These are phyloP conservation scores for Gnatocerus cornutus DNA, from an alignment of 2,888 invertebrate species.

Conservation along the genomic window DNA sequence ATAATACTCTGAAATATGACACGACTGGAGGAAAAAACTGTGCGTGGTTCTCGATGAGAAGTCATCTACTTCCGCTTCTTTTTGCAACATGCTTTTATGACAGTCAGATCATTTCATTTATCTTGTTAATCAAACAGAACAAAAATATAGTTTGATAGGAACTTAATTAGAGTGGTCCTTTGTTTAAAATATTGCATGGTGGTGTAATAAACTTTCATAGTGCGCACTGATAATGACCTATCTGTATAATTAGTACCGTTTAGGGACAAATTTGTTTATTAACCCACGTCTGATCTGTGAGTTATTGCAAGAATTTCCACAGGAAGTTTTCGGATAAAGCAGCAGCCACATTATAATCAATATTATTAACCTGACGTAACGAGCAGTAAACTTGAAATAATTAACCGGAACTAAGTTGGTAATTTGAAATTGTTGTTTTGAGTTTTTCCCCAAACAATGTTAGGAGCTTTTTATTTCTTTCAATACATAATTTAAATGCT, in stretches of 20 bases:
- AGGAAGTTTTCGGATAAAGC: constrained; percentile 6
- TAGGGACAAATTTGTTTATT: constrained; percentile 39
- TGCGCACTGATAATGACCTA: constrained; percentile 13
- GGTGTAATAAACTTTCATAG: background rate
- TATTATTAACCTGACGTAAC: constrained; percentile 4
- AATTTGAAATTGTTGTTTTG: background rate
- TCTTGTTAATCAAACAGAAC: constrained; percentile 20
- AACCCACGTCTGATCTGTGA: constrained; percentile 22
- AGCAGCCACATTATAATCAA: constrained; percentile 3
- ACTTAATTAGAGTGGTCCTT: background rate
- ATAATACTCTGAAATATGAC: constrained; percentile 24
- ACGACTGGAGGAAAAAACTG: constrained; percentile 17
- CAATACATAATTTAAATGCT: too few species aligned
- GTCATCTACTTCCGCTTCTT: constrained; percentile 37
- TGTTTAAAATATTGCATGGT: background rate
- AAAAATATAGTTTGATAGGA: background rate
- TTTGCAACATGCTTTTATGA: constrained; percentile 35
- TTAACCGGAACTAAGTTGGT: too few species aligned
- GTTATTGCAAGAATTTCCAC: constrained; percentile 23
- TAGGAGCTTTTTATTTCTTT: too few species aligned
- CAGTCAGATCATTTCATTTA: constrained; percentile 39
- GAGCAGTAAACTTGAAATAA: background rate
- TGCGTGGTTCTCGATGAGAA: constrained; percentile 27
- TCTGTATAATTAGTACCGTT: constrained; percentile 23
- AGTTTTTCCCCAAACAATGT: too few species aligned